Conservation (phyloP, 1,140 invertebrate species). For the Cotesia vestalis region DNA sequence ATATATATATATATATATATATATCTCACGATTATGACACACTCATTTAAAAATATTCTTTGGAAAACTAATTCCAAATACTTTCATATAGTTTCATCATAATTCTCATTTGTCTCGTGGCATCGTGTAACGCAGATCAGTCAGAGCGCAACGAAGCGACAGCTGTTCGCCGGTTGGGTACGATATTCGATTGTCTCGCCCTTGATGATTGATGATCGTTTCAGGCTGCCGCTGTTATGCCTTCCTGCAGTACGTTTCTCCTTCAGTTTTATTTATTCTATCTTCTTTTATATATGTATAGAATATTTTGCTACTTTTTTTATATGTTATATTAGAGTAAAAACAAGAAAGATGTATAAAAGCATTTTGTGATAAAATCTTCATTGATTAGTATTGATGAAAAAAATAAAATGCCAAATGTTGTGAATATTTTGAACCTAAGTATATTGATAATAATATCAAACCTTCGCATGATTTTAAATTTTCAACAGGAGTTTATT, state of each 20-base stretch:
- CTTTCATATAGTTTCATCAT: constrained; percentile 36
- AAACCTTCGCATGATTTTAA: too few species aligned
- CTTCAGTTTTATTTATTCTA: constrained; percentile 47
- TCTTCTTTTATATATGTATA: constrained; percentile 38
- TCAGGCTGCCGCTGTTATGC: constrained; percentile 56
- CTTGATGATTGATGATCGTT: constrained; percentile 67
- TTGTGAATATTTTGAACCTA: too few species aligned
- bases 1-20: too few species aligned
- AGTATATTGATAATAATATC: too few species aligned
- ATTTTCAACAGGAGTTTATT: too few species aligned
- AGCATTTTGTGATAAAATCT: too few species aligned
- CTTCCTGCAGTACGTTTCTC: constrained; percentile 47
- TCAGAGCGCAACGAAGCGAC: constrained; percentile 60
- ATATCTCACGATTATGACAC: too few species aligned
- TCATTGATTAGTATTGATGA: too few species aligned
- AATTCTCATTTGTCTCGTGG: constrained; percentile 40
- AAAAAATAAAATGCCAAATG: too few species aligned
- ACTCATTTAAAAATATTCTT: not conserved
- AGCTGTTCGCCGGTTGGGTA: constrained; percentile 64
- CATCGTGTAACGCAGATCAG: constrained; percentile 54
- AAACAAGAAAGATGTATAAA: not conserved
- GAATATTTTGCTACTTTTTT: constrained; percentile 8
- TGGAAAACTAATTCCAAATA: not conserved
- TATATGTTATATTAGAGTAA: not conserved
- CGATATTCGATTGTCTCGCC: constrained; percentile 65